Percentiles rank a stretch among this genome's conserved stretches.
Evolutionary conservation across 2,888 invertebrate genomes (phyloP).

Genomic region (Bombyx huttoni): DNA sequence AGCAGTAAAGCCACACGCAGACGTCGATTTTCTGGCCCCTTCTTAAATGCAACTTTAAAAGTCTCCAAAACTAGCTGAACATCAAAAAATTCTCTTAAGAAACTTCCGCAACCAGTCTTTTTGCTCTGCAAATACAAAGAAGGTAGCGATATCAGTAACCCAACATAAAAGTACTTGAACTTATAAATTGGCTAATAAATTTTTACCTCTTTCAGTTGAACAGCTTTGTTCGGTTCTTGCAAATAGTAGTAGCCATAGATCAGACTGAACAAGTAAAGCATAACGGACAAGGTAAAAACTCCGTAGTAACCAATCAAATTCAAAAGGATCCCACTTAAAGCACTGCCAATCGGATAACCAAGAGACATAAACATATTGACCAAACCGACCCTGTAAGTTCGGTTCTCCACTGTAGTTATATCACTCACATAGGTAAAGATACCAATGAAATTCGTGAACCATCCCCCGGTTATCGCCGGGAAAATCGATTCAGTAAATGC

Average conservation of each 20-base stretch:
- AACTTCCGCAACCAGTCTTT: slow-evolving; percentile 21
- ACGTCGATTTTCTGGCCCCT: slow-evolving; percentile 79
- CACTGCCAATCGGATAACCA: slow-evolving; percentile 89
- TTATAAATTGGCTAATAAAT: neutral
- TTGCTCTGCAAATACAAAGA: slow-evolving; percentile 13
- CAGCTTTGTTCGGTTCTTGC: slow-evolving; percentile 71
- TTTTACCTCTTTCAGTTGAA: slow-evolving; percentile 26
- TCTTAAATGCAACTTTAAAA: slow-evolving; percentile 82
- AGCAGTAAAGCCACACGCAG: slow-evolving; percentile 81
- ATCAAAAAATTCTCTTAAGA: slow-evolving; percentile 81
- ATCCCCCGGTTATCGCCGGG: slow-evolving; percentile 86
- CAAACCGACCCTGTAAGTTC: slow-evolving; percentile 88
- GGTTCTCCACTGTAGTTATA: slow-evolving; percentile 83
- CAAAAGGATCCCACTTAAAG: slow-evolving; percentile 83
- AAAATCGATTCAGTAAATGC: slow-evolving; percentile 85
- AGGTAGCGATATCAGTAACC: neutral
- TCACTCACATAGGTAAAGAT: slow-evolving; percentile 91
- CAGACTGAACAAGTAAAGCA: slow-evolving; percentile 80
- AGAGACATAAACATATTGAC: slow-evolving; percentile 90
- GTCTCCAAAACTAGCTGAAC: slow-evolving; percentile 81
- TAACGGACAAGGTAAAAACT: slow-evolving; percentile 80
- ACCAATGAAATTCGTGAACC: slow-evolving; percentile 90
- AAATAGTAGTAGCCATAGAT: slow-evolving; percentile 80
- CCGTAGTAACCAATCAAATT: slow-evolving; percentile 85
- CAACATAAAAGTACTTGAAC: neutral